Evolutionary conservation across 2,797 vertebrate genomes (phyloP).

Genomic region (Rhodeus uyekii): DNA sequence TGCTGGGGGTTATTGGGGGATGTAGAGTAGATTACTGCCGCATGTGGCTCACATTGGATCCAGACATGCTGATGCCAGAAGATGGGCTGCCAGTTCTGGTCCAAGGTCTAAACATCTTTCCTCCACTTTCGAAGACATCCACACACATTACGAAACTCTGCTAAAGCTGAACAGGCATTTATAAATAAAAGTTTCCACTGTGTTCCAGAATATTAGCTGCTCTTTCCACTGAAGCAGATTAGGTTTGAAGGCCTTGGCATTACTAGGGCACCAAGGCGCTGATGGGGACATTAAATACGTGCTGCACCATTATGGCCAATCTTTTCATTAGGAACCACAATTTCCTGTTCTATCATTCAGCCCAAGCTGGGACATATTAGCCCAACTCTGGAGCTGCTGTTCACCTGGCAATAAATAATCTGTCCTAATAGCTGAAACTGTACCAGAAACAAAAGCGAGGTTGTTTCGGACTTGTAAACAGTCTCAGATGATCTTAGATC

Average conservation of each 20-base stretch:
- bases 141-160: slow-evolving; percentile 24
- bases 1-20: slow-evolving; percentile 8
- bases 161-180: slow-evolving; percentile 26
- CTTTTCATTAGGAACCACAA: slow-evolving; percentile 68
- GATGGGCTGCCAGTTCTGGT: slow-evolving; percentile 45
- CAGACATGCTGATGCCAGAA: slow-evolving; percentile 54
- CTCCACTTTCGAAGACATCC: slow-evolving; percentile 39
- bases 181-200: slow-evolving; percentile 21
- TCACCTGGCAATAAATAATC: slow-evolving; percentile 63
- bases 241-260: slow-evolving; percentile 61
- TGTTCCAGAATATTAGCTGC: slow-evolving; percentile 27
- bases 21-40: slow-evolving; percentile 38
- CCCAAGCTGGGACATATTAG: slow-evolving; percentile 71
- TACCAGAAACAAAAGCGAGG: slow-evolving; percentile 61
- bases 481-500: slow-evolving; percentile 61
- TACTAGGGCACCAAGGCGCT: slow-evolving; percentile 37
- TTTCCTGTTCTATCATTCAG: slow-evolving; percentile 69
- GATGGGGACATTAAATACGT: slow-evolving; percentile 54
- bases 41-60: slow-evolving; percentile 61
- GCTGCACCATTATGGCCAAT: slow-evolving; percentile 61
- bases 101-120: slow-evolving; percentile 24
- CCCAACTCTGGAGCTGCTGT: slow-evolving; percentile 61
- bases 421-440: slow-evolving; percentile 62
- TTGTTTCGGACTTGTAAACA: slow-evolving; percentile 66
- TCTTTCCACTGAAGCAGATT: slow-evolving; percentile 35